Base-by-base conservation (phyloP, 2,888 invertebrate genomes). In the Eristalinus sepulchralis region DNA sequence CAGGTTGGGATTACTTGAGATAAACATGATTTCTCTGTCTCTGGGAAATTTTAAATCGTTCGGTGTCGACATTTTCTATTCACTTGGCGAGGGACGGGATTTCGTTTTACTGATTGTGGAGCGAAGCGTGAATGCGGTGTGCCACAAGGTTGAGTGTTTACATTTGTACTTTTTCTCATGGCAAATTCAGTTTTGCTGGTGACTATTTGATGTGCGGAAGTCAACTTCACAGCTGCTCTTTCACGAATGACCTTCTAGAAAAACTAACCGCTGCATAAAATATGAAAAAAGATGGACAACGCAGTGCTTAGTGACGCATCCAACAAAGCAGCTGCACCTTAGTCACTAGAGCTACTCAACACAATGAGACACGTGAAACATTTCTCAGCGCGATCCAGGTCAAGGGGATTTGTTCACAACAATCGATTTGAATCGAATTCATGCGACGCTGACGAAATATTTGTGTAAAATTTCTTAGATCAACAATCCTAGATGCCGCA, bases 11-110 rank as follows among this genome's bases (percentile, higher is more conserved):
- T 75, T 70, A 33, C 78, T 59, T 27, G 27, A 70, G 60, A 66
- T 68, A 70, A 83, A 83, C 68, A 67, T 34, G 66, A 27, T 62
- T 71, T 79, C 24, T 11, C n/a, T 39, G 39, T 39, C 13, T 39
- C 24, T 57, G 13, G 10, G 57, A 47, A 47, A 47, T 6, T n/a
- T 17, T n/a, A 47, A 47, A 22, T 57, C 24, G 57, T 13, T 57
- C 13, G 39, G 39, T 53, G 8, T n/a, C 5, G 13, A n/a, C 53
- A 53, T 6, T 53, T 17, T 9, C n/a, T 17, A 17, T n/a, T 5
- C n/a, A 53, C 2, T 53, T 53, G 2, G 17, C 1, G 17, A 1
- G 13, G 5, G 53, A 13, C 5, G 17, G n/a, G 8, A 13, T 9
- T 11, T 11, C 5, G 2, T 57, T 24, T 10, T 57, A 10, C 10